Base-by-base conservation (phyloP, 2,113 vertebrate species). In the Austrofundulus limnaeus region DNA sequence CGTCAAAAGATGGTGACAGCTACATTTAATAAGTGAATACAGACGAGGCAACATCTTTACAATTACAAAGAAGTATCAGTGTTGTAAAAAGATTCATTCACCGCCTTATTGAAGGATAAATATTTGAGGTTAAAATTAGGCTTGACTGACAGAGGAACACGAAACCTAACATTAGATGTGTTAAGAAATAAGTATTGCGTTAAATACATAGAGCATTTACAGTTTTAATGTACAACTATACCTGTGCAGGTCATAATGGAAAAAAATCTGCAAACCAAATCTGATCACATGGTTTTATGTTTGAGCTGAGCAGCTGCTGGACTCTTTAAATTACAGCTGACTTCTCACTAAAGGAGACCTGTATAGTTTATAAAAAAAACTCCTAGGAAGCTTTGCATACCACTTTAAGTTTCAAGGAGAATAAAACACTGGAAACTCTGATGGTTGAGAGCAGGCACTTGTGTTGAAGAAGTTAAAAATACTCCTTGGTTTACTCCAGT, bases 401-500 rank as follows among this genome's bases (percentile, higher is more conserved):
- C 61, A 48, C 45, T 70, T n/a, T 51, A 65, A 69, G 61, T 52
- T 77, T 77, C 64, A 73, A 60, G 50, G 63, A 63, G 48, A 74
- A 74, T 54, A 38, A n/a, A 70, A 80, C 66, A 77, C 45, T 48
- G 72, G 77, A 81, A 81, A 59, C 23, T 78, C 54, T 75, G 60
- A 71, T 51, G 16, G 75, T 34, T 57, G 49, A 66, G 61, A 70
- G 50, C 37, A 50, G 43, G 0, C 14, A 45, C 46, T 24, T 11
- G 19, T 47, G 71, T 43, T 67, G 70, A 55, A 77, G 19, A 47
- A 60, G 58, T 85, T 80, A 66, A 75, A 78, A 81, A 66, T 67
- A 51, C 55, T 38, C 50, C 23, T 7, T 16, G 59, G 66, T 58
- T 1, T 19, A 31, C 45, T n/a, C 80, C 68, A 77, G 55, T 55